Evolutionary conservation across 2,797 vertebrate genomes (phyloP), one percentile per base, ranked within the genome.

Genomic region (Fistularia tabacaria): DNA sequence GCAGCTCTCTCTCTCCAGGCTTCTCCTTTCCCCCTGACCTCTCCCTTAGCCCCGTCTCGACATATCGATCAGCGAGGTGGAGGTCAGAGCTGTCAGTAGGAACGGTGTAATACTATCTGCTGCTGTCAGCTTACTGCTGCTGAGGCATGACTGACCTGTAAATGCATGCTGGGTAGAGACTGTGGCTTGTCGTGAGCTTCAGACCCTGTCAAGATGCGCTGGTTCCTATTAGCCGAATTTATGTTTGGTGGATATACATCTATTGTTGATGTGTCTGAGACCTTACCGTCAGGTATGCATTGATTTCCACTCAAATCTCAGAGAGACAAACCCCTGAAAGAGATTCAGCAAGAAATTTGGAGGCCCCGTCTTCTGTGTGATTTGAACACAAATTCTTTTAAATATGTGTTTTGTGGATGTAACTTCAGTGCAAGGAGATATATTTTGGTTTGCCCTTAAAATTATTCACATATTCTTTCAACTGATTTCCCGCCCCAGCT

Each of bases 61-160:
- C 58, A 25, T 80, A 85, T 87, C 68, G 81, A 86, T 87, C 79
- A 73, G 74, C 56, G 66, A 7, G 49, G 52, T 69, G 74, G 77
- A 84, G 84, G 85, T 84, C 77, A 74, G 57, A 59, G 80, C 83
- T 79, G 79, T 76, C 78, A 80, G 76, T 71, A 54, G 72, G 81
- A 82, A 67, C 74, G 60, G 70, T 81, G 83, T 80, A 87, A 87
- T 58, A 83, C 74, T 81, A 88, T 85, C 85, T 84, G 61, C 71
- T 57, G 84, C 82, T 83, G 82, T 84, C 85, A 83, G 9, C 59
- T 71, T 49, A 11, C 69, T 38, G 52, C 76, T 68, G 81, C 84
- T 70, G 57, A 82, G 38, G 52, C 75, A 68, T 42, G 65, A 54
- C 73, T 61, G 76, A 81, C 63, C 83, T 85, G 82, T 66, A 84